Base-by-base conservation (phyloP, 2,797 vertebrate species). In the Myiothlypis coronata region DNA sequence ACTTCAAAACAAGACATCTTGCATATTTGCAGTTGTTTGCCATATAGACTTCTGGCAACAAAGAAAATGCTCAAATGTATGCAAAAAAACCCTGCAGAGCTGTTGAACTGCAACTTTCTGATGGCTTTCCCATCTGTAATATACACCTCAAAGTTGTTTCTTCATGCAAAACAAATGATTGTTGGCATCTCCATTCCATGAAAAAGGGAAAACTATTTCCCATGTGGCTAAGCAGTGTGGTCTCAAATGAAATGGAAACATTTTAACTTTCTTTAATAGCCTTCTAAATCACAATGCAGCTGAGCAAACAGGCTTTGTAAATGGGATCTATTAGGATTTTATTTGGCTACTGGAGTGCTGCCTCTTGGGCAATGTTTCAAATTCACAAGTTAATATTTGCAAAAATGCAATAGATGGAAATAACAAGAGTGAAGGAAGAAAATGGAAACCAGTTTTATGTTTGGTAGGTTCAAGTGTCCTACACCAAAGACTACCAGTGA, bases 331-430 rank as follows among this genome's bases (percentile, higher is more conserved):
- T 95, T 96, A 91, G 82, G 47, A 89, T 93, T 95, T 98, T 96
- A 96, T 96, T 95, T 94, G 94, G 89, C 95, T 96, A 87, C 74
- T 94, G 92, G 94, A 98, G 96, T 95, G 96, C 92, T 97, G 95
- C 94, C 70, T 97, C 77, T 79, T 86, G 93, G 97, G 93, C 94
- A 97, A 32, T 89, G 83, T 79, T 97, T 97, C 95, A 97, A 92
- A 97, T 97, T 96, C 86, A 90, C 39, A 90, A 89, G 46, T 97
- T 91, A 96, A 87, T 96, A 97, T 96, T 97, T 85, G 87, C 55
- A 91, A 94, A 94, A 97, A 94, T 83, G 74, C 61, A 84, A 68
- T 26, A 57, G 78, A 89, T 52, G 50, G 85, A 96, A 89, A 83
- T 26, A 92, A 92, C 0, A 1, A 57, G 89, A 85, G 35, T 39